Base-by-base conservation (phyloP, 35 echinoderm and acorn worm genomes). In the Heliocidaris erythrogramma region DNA sequence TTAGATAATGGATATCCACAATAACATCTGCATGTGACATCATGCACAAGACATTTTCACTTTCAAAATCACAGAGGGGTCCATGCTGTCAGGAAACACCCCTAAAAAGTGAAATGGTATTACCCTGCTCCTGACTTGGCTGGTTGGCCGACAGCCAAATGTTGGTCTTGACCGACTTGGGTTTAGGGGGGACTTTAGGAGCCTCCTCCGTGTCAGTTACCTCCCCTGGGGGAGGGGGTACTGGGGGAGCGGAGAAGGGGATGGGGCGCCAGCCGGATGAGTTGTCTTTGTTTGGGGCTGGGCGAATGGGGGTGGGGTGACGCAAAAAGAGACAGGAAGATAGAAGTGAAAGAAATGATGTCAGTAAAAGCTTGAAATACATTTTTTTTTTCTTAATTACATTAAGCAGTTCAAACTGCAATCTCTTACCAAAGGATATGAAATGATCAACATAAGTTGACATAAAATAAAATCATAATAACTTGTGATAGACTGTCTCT, bases 81-180 rank as follows among this genome's bases (percentile, higher is more conserved):
- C 91, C 49, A 59, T 92, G 91, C 91, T n/a, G 17, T 18, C 91
- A 92, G 31, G 10, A 49, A 21, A 92, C 47, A 49, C 47, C 91
- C 91, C 91, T 30, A 52, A 30, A 59, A 56, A 59, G 49, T 14
- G 91, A 92, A 92, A 92, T 92, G 91, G 91, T 52, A 92, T 92
- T 92, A 92, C 91, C 91, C 91, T 48, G 91, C 29, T 92, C 31
- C 47, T 49, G 91, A 52, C 48, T 48, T 49, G 85, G 85, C 85
- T 96, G 95, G 87, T 96, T 96, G 93, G 95, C 95, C 16, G 95
- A 90, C 53, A 96, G 61, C 32, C 86, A 94, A 53, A 96, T 88
- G 85, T 96, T 96, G 93, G 93, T 94, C 93, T 94, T 94, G 95
- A 94, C 93, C 85, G 92, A 90, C 86, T 94, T 96, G 71, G 95